Base-by-base conservation (phyloP, 1,140 invertebrate species). In the Branchinecta lindahli region DNA sequence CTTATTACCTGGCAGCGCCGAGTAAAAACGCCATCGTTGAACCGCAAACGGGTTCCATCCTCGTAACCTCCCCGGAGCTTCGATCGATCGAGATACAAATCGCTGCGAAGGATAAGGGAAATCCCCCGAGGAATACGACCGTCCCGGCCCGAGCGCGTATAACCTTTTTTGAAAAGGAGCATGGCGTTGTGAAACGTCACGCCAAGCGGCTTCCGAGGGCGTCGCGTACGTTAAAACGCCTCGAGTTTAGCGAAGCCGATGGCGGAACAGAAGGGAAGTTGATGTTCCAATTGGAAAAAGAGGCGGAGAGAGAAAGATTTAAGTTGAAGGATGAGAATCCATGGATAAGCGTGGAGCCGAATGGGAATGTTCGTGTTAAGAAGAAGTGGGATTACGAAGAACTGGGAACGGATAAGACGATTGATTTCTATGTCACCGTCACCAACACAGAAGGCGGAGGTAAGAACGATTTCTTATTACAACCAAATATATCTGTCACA, bases 301-400 rank as follows among this genome's bases (percentile, higher is more conserved):
- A 94, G 79, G 90, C 89, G 21, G 90, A 94, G 70, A 85, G 88
- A 75, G 92, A 96, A 78, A 91, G 88, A 9, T 96, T 94, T 78
- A 94, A 94, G 80, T 92, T 96, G 75, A 83, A 91, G 70, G 92
- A 94, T 74, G 90, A 93, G 78, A 94, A 92, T 81, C 87, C 88
- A 66, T 96, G 92, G 92, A 91, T 96, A 44, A 92, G 88, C 12
- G 92, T 96, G 47, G 91, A 91, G 77, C 84, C 88, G 8, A 93
- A 90, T 80, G 92, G 92, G 70, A 90, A 91, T 45, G 92, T 96
- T 71, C 85, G 87, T 75, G 91, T 96, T 47, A 94, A 93, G 80
- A 91, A 93, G 84, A 93, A 93, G 83, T 96, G 92, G 92, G 92
- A 96, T 82, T 96, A 92, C 79, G 93, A 96, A 77, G 91, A 94